Evolutionary conservation across 2,113 vertebrate species (phyloP), one percentile per base, ranked within the genome.

Genomic region (Dasyornis broadbenti): DNA sequence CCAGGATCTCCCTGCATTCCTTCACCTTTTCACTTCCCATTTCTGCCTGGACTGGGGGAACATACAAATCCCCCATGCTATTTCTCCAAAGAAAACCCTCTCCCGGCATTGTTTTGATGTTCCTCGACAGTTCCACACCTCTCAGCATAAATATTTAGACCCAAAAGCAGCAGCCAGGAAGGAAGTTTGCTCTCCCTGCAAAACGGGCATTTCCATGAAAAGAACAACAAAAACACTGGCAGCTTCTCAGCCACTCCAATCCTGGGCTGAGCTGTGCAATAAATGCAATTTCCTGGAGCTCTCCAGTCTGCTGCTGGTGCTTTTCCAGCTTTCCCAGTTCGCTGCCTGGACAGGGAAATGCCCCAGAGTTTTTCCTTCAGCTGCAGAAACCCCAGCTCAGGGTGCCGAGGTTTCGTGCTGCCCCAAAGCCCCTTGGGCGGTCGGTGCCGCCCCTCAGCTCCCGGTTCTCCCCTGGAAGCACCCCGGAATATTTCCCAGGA

Each of bases 21-120:
- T 86, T 75, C 85, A 52, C 85, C 66, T 83, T 79, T 75, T 86
- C 72, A 17, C 86, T 95, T 87, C n/a, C 77, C 53, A n/a, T 86
- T 79, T 75, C 53, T 66, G 42, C n/a, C n/a, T 15, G 2, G 3
- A 28, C 37, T 39, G 42, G 63, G 61, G 78, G 73, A 82, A 52
- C 50, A 37, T 22, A n/a, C 28, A 35, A 35, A 79, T 42, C 60
- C 39, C 31, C 60, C 31, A 1, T 0, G 10, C 10, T 9, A 56
- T 54, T 52, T n/a, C 37, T 75, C 77, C 35, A 8, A 63, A 77
- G 20, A 49, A 57, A 85, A 35, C 4, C 59, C 28, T 52, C 50
- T 61, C 47, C 54, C 35, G 71, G 66, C 47, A 5, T 30, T 47
- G 52, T 23, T 90, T 47, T 33, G 63, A 80, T 76, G 45, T 37